Conservation (phyloP, 2,888 invertebrate genomes). For the Candidula unifasciata region DNA sequence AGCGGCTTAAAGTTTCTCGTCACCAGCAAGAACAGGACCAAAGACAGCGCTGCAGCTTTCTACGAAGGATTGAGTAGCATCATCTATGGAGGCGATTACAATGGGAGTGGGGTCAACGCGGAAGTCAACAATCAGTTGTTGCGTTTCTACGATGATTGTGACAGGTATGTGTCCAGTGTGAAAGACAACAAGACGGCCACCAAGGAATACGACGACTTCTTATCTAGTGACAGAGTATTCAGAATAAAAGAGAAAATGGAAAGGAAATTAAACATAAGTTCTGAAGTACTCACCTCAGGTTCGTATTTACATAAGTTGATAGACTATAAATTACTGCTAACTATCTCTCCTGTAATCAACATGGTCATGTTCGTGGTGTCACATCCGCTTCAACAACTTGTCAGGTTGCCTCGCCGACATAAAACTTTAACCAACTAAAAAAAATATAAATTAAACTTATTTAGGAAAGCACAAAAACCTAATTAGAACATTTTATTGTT, state of each 20-base stretch:
- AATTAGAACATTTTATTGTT: no score
- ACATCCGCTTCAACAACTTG: no score
- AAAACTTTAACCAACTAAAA: no score
- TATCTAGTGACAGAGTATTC: constrained; percentile 64
- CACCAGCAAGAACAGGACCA: constrained; percentile 72
- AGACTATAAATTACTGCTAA: no score
- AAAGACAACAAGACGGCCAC: constrained; percentile 67
- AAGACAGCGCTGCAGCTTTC: constrained; percentile 73
- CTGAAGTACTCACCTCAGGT: constrained; percentile 53
- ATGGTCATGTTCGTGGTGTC: no score
- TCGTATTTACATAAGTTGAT: constrained; percentile 5
- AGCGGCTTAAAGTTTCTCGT: constrained; percentile 66
- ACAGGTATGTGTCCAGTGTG: constrained; percentile 66
- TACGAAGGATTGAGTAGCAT: constrained; percentile 67
- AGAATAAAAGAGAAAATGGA: constrained; percentile 62
- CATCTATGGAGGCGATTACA: constrained; percentile 44
- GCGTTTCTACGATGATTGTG: constrained; percentile 70
- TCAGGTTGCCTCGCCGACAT: no score
- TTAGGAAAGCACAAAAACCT: no score
- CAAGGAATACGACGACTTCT: constrained; percentile 67
- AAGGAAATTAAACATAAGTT: constrained; percentile 53
- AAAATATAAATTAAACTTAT: no score
- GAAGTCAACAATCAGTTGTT: constrained; percentile 66
- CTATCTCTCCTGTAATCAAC: no score
- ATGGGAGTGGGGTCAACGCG: constrained; percentile 58